Conservation (phyloP, 2,888 invertebrate genomes). For the Morpho achilles region DNA sequence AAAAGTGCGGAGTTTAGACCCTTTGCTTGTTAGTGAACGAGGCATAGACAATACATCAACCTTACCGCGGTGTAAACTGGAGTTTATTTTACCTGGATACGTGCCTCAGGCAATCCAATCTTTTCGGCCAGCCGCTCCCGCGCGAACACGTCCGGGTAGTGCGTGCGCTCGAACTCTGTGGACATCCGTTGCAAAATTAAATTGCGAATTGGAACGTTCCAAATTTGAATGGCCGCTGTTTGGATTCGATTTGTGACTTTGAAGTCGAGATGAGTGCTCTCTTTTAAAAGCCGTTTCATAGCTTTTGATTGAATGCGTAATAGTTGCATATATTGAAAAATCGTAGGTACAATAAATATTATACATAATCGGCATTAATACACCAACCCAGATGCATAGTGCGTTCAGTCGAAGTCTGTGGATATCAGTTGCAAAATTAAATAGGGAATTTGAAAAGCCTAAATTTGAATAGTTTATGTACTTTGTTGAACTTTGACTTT, state of each 20-base stretch:
- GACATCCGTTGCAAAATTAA: conserved; percentile 30
- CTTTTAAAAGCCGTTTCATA: conserved; percentile 1
- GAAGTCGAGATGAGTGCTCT: background rate
- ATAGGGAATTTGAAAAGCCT: no score
- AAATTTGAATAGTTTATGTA: no score
- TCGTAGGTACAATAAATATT: no score
- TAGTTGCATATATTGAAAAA: no score
- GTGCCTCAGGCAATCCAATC: conserved; percentile 98
- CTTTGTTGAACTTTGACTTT: no score
- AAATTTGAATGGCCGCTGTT: conserved; percentile 21
- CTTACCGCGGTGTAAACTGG: conserved; percentile 71
- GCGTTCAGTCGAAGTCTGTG: no score
- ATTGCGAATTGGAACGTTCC: conserved; percentile 29
- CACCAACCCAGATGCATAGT: no score
- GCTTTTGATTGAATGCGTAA: background rate
- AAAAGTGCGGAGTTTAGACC: no score
- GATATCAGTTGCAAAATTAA: no score
- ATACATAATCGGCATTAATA: no score
- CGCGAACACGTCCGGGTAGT: conserved; percentile 98
- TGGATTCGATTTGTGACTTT: conserved; percentile 21
- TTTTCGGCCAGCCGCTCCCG: conserved; percentile 96
- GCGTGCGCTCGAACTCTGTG: conserved; percentile 97
- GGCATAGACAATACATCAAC: conserved; percentile 45
- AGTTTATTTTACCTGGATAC: conserved; percentile 96
- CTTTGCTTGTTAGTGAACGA: conserved; percentile 23